These are phyloP conservation scores for Danio rerio DNA, from an alignment of 2,113 vertebrate genomes.

Conservation along the genomic window DNA sequence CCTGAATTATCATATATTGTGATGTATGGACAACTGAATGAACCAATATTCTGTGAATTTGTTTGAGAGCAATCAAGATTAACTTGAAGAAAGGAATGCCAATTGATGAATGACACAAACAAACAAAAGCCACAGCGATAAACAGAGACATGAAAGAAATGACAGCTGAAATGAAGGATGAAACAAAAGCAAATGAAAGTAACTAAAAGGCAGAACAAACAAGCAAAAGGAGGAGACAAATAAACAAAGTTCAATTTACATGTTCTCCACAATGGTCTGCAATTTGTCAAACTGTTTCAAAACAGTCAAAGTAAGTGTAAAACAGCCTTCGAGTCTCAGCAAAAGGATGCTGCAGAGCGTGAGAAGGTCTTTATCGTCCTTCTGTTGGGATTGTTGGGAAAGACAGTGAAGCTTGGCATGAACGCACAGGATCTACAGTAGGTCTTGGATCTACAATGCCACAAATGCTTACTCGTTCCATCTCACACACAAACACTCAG, in stretches of 20 bases:
- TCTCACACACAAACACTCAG: slow-evolving; percentile 18
- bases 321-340: background rate
- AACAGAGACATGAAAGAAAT: background rate
- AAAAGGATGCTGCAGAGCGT: slow-evolving; percentile 6
- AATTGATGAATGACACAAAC: background rate
- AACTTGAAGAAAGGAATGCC: background rate
- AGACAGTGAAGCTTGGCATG: slow-evolving; percentile 28
- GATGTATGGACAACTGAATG: too few relatives aligned
- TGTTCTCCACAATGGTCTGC: background rate
- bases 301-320: slow-evolving; percentile 7
- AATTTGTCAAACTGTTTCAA: slow-evolving; percentile 1
- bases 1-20: too few relatives aligned
- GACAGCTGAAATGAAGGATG: background rate
- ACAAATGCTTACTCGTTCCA: background rate
- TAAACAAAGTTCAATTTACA: background rate
- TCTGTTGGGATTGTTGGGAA: slow-evolving; percentile 26
- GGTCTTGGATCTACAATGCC: slow-evolving; percentile 30
- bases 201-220: too few relatives aligned
- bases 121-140: background rate
- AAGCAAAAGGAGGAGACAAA: background rate
- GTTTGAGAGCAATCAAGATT: background rate
- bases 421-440: slow-evolving; percentile 25
- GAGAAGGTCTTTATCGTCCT: slow-evolving; percentile 21
- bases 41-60: background rate
- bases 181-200: background rate